Conservation (phyloP, 2,113 vertebrate genomes). For the Beaufortia kweichowensis region DNA sequence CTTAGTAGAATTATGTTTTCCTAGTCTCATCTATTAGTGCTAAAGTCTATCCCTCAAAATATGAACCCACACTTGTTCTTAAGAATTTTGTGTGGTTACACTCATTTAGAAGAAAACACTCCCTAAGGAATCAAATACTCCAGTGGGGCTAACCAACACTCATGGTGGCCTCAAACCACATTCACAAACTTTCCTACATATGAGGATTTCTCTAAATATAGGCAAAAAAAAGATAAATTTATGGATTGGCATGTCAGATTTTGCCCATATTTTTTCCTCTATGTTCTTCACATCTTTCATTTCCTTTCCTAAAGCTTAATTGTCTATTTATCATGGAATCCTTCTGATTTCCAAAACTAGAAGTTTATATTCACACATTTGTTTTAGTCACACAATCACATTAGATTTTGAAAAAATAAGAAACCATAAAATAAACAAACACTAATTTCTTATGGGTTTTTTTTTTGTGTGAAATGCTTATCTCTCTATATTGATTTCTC, state of each 20-base stretch:
- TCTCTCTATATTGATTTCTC: slow-evolving; percentile 35
- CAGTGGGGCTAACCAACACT: slow-evolving; percentile 24
- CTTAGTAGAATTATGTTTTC: neutral
- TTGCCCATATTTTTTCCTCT: neutral
- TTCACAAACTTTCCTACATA: neutral
- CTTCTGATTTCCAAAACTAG: neutral
- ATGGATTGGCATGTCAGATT: neutral
- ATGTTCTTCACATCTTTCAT: no score
- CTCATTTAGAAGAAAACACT: slow-evolving; percentile 16
- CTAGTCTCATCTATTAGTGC: neutral
- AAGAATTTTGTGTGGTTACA: slow-evolving; percentile 3
- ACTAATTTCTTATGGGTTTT: no score
- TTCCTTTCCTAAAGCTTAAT: neutral
- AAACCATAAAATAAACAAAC: neutral
- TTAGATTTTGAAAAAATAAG: neutral
- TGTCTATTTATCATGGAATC: neutral
- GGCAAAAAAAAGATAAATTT: neutral
- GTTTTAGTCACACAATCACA: neutral
- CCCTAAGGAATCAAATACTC: slow-evolving; percentile 7
- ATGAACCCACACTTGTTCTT: neutral
- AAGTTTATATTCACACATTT: neutral
- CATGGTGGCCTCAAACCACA: slow-evolving; percentile 35
- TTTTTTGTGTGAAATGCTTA: neutral
- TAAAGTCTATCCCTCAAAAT: neutral
- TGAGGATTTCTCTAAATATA: slow-evolving; percentile 6